phyloP scores from a whole-genome alignment of 2,888 invertebrate genomes.

The Spilosoma lubricipeda region DNA sequence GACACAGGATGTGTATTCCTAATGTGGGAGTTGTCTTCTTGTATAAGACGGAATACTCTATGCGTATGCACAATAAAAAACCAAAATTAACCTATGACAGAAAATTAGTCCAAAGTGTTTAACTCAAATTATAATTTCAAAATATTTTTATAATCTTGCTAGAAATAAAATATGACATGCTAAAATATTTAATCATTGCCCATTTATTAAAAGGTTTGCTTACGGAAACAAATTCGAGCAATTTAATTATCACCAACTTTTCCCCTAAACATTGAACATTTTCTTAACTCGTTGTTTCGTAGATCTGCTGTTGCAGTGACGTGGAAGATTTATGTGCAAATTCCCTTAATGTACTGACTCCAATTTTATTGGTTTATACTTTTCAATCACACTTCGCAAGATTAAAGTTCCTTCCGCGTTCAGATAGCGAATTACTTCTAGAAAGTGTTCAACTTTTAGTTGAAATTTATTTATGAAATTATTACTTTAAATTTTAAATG shows the following conservation, averaged over 20 bases:
- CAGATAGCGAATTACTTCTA: constrained; percentile 25
- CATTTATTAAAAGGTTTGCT: not conserved
- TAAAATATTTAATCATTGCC: not conserved
- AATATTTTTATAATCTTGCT: not conserved
- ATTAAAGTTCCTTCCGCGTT: constrained; percentile 36
- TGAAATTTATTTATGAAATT: constrained; percentile 6
- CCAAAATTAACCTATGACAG: not conserved
- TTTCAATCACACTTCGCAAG: constrained; percentile 59
- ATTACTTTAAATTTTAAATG: not conserved
- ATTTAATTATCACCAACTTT: constrained; percentile 10
- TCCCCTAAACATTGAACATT: constrained; percentile 1
- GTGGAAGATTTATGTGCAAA: constrained; percentile 70
- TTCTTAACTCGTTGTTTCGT: constrained; percentile 24
- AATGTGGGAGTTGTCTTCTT: too few relatives aligned
- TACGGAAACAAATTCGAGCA: not conserved
- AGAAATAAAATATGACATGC: not conserved
- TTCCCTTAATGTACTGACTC: constrained; percentile 67
- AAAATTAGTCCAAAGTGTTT: not conserved
- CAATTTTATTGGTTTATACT: constrained; percentile 65
- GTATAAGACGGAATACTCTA: too few relatives aligned
- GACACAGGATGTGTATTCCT: too few relatives aligned
- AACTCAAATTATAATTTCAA: not conserved
- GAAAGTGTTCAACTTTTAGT: constrained; percentile 12
- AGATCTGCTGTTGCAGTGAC: constrained; percentile 55
- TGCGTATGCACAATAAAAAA: not conserved